These are phyloP conservation scores for Nothoprocta pentlandii DNA, from an alignment of 2,113 vertebrate genomes.

Conservation along the genomic window DNA sequence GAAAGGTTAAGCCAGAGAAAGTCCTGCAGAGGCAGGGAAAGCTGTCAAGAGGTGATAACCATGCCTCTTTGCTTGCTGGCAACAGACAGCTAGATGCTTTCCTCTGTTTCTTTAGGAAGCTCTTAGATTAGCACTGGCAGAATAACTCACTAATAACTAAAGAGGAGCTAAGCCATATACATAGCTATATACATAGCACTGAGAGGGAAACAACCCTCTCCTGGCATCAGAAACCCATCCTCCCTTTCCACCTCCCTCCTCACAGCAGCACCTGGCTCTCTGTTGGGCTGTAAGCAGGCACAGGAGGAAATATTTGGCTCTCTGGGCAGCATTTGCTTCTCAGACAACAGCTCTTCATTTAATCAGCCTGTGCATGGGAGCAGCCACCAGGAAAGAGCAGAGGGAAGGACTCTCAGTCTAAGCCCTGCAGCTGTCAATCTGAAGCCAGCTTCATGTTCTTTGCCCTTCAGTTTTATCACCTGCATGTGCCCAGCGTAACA, in stretches of 20 bases:
- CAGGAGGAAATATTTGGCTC: not conserved
- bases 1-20: slow-evolving; percentile 28
- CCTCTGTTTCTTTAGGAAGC: not conserved
- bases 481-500: not conserved
- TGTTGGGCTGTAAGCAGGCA: not conserved
- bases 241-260: not conserved
- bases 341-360: not conserved
- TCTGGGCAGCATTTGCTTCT: not conserved
- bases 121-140: not conserved
- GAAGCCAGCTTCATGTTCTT: not conserved
- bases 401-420: not conserved
- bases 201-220: not conserved
- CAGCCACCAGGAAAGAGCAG: not conserved
- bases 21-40: slow-evolving; percentile 17
- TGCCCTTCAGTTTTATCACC: not conserved
- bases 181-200: not conserved
- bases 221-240: not conserved
- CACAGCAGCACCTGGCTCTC: not conserved
- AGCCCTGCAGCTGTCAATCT: not conserved
- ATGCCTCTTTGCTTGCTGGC: slow-evolving; percentile 36
- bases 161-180: not conserved
- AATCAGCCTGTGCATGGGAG: not conserved
- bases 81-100: not conserved
- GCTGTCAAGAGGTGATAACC: slow-evolving; percentile 35
- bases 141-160: not conserved